phyloP scores from a whole-genome alignment of 2,888 invertebrate species.

The Sylvicola cinctus region DNA sequence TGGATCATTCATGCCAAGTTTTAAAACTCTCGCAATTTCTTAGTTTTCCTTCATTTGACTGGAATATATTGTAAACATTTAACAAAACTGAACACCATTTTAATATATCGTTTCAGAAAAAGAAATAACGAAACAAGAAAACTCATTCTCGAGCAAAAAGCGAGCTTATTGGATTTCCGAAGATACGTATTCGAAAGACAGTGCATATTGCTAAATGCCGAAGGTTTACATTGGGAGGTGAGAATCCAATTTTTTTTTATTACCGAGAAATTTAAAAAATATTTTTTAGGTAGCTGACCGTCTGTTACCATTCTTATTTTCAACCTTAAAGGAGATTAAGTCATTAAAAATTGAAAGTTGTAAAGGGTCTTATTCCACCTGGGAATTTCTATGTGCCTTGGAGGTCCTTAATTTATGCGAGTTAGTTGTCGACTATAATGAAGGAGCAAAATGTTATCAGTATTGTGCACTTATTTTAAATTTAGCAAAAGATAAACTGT shows the following conservation, averaged over 20 bases:
- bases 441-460: constrained; percentile 54
- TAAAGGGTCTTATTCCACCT: constrained; percentile 71
- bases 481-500: constrained; percentile 60
- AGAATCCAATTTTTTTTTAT: too few species aligned
- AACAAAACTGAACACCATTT: constrained; percentile 17
- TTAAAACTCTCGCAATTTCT: too few species aligned
- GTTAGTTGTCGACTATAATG: constrained; percentile 39
- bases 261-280: too few species aligned
- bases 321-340: constrained; percentile 65
- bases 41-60: too few species aligned
- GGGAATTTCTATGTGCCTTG: constrained; percentile 80
- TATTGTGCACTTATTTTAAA: constrained; percentile 76
- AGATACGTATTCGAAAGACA: constrained; percentile 88
- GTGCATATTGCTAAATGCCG: constrained; percentile 59
- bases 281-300: constrained; percentile 76
- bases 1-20: too few species aligned
- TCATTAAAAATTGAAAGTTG: constrained; percentile 60
- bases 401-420: constrained; percentile 75
- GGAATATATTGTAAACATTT: constrained; percentile 17
- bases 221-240: too few species aligned
- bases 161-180: constrained; percentile 68
- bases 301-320: constrained; percentile 75
- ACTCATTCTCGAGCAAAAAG: constrained; percentile 10
- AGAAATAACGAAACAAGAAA: neutral
- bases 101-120: neutral